Conservation (phyloP, 2,888 invertebrate genomes). For the Brenthis ino region DNA sequence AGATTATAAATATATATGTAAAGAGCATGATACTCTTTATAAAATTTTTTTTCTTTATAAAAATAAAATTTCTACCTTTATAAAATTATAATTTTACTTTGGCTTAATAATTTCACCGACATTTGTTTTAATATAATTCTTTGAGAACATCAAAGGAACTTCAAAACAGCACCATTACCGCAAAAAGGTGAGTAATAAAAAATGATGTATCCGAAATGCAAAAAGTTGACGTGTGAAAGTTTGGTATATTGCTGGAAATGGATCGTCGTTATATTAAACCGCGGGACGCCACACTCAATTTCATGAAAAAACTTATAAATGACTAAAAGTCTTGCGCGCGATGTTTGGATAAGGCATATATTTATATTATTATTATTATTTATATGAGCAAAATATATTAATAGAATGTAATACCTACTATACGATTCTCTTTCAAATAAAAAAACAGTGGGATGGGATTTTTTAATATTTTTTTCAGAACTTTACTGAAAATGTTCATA, state of each 20-base stretch:
- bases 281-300: slow-evolving; percentile 69
- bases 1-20: no score
- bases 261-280: slow-evolving; percentile 75
- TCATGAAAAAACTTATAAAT: slow-evolving; percentile 72
- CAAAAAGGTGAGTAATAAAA: slow-evolving; percentile 40
- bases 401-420: not conserved
- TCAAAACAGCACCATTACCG: slow-evolving; percentile 33
- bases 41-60: no score
- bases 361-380: not conserved
- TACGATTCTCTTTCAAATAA: no score
- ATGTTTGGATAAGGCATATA: slow-evolving; percentile 49
- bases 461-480: no score
- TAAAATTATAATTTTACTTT: no score
- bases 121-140: slow-evolving; percentile 4
- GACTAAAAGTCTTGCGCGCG: slow-evolving; percentile 43
- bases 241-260: slow-evolving; percentile 66
- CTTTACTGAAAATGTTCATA: no score
- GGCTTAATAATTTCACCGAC: no score
- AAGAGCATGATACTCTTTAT: no score
- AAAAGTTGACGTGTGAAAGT: slow-evolving; percentile 59
- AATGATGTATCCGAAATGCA: slow-evolving; percentile 39
- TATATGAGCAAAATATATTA: not conserved
- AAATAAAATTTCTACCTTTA: no score
- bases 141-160: slow-evolving; percentile 18
- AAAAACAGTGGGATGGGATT: no score